Evolutionary conservation across 2,888 invertebrate species (phyloP), one percentile per base, ranked within the genome.

Genomic region (Agonopterix arenella): DNA sequence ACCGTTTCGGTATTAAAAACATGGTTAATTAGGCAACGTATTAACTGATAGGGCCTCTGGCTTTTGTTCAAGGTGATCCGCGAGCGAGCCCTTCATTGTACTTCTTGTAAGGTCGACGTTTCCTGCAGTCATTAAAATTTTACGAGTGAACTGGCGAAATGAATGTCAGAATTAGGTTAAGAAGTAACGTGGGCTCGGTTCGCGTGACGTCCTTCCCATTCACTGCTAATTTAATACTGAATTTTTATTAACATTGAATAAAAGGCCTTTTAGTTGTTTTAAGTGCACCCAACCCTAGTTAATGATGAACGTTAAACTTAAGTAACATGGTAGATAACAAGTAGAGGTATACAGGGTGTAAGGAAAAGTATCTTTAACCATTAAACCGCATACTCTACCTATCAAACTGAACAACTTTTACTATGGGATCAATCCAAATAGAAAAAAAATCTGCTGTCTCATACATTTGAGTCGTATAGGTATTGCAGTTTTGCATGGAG

Each of bases 131-230:
- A 84, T 86, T 88, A 88, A 86, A 84, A 79, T 84, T 86, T 85
- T 83, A 88, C 80, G 82, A 85, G 69, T 82, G 80, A 84, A 76
- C 79, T 83, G 82, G 74, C 73, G 76, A 83, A 88, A 84, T 85
- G 80, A 85, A 85, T 78, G 76, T 74, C 74, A 68, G 80, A 86
- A 86, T 84, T 83, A 80, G 85, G 85, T 85, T 85, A 85, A 80
- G 80, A 75, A 79, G 71, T 69, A 73, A 62, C 69, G 64, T 68
- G 73, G 73, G 73, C 62, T 64, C 58, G 72, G 70, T 66, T 85
- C 68, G 73, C 77, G 79, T 80, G 81, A 76, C 71, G 69, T 64
- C 66, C 66, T 60, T 61, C 59, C 64, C 57, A 69, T 71, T 74
- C 64, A 60, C 60, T 66, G 61, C 70, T 71, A 73, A 74, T 77